Conservation (phyloP, 2,888 invertebrate genomes). For the Fabriciana adippe region DNA sequence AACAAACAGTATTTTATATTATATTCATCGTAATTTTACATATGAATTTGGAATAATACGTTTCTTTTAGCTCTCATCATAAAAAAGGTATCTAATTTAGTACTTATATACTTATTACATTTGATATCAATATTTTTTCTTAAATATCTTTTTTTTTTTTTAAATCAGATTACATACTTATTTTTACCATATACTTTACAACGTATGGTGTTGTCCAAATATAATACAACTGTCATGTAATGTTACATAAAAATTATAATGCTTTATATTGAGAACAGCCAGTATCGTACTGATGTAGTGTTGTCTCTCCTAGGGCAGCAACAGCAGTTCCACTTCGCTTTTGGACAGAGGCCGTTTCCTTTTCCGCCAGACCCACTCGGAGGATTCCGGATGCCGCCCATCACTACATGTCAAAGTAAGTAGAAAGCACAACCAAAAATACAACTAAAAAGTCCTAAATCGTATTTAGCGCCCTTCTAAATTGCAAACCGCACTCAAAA, state of each 20-base stretch:
- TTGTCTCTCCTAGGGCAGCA: constrained; percentile 96
- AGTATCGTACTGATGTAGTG: constrained; percentile 87
- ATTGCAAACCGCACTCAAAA: constrained; percentile 52
- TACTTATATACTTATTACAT: no score
- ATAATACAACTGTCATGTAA: not conserved
- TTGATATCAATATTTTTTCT: no score
- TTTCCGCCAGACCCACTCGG: constrained; percentile 94
- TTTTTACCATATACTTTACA: no score
- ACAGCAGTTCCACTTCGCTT: constrained; percentile 97
- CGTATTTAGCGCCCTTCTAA: constrained; percentile 44
- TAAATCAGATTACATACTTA: no score
- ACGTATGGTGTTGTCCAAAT: no score
- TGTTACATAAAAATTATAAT: constrained; percentile 36
- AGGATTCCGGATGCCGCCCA: constrained; percentile 94
- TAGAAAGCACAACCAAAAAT: constrained; percentile 52
- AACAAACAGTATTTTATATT: no score
- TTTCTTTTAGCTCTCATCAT: no score
- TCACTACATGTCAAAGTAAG: constrained; percentile 95
- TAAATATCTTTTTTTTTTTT: no score
- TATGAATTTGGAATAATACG: no score
- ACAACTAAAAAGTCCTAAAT: not conserved
- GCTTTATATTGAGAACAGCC: constrained; percentile 63
- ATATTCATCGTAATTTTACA: no score
- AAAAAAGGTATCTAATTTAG: no score
- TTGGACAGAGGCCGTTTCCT: constrained; percentile 92